Conservation (phyloP, 37 sponge, comb jelly and placozoan species). For the Theonella swinhoei region DNA sequence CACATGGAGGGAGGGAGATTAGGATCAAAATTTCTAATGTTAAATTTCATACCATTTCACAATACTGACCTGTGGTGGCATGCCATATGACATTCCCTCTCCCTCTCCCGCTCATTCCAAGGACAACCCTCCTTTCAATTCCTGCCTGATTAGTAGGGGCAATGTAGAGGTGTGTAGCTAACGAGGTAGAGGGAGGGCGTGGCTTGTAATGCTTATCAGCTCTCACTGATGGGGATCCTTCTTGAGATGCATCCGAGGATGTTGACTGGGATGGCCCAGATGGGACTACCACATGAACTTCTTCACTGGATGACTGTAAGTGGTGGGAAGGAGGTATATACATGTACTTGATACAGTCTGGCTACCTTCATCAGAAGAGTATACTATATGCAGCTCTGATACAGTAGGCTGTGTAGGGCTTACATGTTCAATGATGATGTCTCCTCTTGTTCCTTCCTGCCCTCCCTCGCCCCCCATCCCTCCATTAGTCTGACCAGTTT, state of each 20-base stretch:
- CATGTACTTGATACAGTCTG: too few species aligned
- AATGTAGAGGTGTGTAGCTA: constrained; percentile 36
- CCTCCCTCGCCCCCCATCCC: not conserved
- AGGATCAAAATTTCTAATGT: not conserved
- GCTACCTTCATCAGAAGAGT: not conserved
- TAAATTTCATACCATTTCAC: not conserved
- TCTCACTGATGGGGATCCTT: not conserved
- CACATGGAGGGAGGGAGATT: not conserved
- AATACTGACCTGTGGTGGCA: constrained; percentile 54
- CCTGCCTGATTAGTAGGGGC: constrained; percentile 68
- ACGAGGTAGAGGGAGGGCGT: constrained; percentile 10
- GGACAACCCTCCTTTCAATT: constrained; percentile 45
- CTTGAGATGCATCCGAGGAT: not conserved
- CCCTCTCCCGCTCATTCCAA: constrained; percentile 53
- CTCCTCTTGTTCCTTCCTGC: not conserved
- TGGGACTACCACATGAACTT: not conserved
- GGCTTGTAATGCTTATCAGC: constrained; percentile 32
- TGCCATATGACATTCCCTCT: constrained; percentile 80
- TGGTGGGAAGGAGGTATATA: not conserved
- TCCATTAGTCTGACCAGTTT: not conserved
- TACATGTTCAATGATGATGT: constrained; percentile 33
- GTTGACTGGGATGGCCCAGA: not conserved
- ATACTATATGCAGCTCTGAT: not conserved
- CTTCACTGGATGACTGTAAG: not conserved
- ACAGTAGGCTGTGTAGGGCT: not conserved